phyloP scores from a whole-genome alignment of 2,888 invertebrate genomes.

The Notodonta dromedarius region DNA sequence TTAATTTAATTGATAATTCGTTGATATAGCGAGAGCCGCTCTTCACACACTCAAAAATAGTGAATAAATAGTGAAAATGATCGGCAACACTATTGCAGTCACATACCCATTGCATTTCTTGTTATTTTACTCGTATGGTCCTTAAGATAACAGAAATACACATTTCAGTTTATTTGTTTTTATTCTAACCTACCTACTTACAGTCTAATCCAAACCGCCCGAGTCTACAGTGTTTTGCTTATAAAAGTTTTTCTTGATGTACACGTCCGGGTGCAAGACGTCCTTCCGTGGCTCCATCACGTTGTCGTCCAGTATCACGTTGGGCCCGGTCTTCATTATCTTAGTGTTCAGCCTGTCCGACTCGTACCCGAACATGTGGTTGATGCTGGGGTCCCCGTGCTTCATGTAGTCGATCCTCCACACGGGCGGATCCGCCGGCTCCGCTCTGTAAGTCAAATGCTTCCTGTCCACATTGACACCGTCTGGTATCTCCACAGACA shows the following conservation, averaged over 20 bases:
- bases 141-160: too few species aligned
- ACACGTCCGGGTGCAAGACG: conserved; percentile 68
- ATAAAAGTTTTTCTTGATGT: conserved; percentile 66
- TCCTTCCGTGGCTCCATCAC: conserved; percentile 54
- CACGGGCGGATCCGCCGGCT: conserved; percentile 55
- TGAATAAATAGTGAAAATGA: too few species aligned
- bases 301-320: conserved; percentile 51
- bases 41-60: too few species aligned
- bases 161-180: neutral
- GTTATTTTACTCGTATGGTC: too few species aligned
- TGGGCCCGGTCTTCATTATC: conserved; percentile 56
- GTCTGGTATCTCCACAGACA: conserved; percentile 66
- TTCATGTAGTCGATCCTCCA: conserved; percentile 77
- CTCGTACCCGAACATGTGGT: conserved; percentile 49
- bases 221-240: conserved; percentile 50
- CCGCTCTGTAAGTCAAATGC: conserved; percentile 49
- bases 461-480: conserved; percentile 41
- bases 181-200: conserved; percentile 9
- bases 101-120: too few species aligned
- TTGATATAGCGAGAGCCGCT: neutral
- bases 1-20: neutral
- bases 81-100: too few species aligned
- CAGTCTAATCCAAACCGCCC: conserved; percentile 30
- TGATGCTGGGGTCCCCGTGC: conserved; percentile 66
- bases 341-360: conserved; percentile 55